phyloP scores from a whole-genome alignment of 2,888 invertebrate genomes.

The Sympetrum striolatum region DNA sequence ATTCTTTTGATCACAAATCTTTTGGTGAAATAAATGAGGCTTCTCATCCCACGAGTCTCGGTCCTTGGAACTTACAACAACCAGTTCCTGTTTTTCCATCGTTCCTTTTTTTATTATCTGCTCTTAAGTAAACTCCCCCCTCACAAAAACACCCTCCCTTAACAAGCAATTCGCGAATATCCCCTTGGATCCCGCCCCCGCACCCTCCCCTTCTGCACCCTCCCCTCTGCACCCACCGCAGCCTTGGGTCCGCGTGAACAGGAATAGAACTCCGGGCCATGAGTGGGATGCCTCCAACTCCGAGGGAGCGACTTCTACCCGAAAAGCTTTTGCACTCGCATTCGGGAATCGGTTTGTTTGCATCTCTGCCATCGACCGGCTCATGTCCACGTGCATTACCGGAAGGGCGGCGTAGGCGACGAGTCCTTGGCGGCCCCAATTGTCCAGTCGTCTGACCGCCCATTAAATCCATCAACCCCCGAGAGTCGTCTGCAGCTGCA shows the following conservation, averaged over 20 bases:
- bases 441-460: background rate
- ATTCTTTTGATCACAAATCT: too few relatives aligned
- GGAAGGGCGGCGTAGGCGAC: slow-evolving; percentile 1
- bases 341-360: background rate
- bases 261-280: slow-evolving; percentile 26
- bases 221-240: background rate
- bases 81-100: background rate
- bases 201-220: background rate
- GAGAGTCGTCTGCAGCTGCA: background rate
- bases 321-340: background rate
- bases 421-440: background rate
- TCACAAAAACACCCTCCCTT: background rate
- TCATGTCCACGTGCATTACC: background rate
- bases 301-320: background rate
- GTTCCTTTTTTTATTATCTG: background rate
- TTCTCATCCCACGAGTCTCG: too few relatives aligned
- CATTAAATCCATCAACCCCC: background rate
- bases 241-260: slow-evolving; percentile 32
- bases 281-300: background rate
- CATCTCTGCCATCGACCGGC: background rate
- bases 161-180: background rate
- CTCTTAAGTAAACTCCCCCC: background rate
- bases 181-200: background rate
- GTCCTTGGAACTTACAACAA: too few relatives aligned
- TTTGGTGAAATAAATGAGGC: too few relatives aligned